phyloP scores from a whole-genome alignment of 2,113 vertebrate genomes.

The Heloderma charlesbogerti region DNA sequence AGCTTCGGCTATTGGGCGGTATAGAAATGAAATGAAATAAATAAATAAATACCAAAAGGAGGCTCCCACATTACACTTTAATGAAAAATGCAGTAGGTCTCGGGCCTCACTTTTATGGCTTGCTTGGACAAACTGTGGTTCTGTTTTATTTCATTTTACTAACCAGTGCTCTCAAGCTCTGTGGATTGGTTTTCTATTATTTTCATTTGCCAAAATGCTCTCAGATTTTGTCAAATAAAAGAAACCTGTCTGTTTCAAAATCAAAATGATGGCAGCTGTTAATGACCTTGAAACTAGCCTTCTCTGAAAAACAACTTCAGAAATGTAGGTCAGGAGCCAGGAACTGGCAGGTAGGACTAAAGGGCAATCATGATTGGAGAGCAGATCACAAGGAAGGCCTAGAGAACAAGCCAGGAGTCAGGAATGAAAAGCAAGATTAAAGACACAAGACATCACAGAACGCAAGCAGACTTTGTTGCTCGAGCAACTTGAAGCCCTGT shows the following conservation, averaged over 20 bases:
- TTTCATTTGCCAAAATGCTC: neutral
- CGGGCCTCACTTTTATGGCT: neutral
- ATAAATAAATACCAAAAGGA: no score
- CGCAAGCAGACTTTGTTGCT: neutral
- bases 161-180: neutral
- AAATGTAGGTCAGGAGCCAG: neutral
- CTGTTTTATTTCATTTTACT: neutral
- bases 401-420: neutral
- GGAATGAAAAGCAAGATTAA: neutral
- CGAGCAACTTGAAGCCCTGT: neutral
- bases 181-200: neutral
- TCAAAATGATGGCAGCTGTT: conserved; percentile 40
- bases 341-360: neutral
- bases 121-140: neutral
- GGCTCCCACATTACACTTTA: neutral
- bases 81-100: neutral
- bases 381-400: neutral
- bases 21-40: no score
- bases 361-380: neutral
- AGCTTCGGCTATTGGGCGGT: no score
- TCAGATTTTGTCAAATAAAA: conserved; percentile 33
- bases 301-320: no score
- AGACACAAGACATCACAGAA: no score
- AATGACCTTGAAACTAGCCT: conserved; percentile 44
- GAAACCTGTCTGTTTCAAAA: conserved; percentile 35